Percentiles rank a stretch among this genome's conserved stretches.
Evolutionary conservation across 2,113 vertebrate species (phyloP).

Genomic region (Proteles cristata): DNA sequence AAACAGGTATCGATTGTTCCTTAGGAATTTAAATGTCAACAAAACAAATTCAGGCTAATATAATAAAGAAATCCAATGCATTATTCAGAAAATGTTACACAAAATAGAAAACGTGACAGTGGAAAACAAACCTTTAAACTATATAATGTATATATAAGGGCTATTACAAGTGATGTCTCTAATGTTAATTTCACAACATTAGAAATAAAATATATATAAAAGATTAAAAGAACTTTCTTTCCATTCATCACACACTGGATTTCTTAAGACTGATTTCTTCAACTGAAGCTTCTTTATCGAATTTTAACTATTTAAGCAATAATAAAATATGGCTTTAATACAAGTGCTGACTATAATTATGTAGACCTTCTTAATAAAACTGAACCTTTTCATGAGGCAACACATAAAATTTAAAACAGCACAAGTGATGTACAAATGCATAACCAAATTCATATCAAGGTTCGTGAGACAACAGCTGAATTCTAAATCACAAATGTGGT

Average conservation of each 20-base stretch:
- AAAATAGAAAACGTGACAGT: background rate
- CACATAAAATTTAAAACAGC: background rate
- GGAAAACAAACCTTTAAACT: background rate
- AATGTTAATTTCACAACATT: background rate
- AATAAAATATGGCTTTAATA: background rate
- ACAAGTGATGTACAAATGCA: background rate
- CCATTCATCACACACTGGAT: background rate
- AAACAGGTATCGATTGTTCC: background rate
- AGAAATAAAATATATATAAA: background rate
- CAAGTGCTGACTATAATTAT: background rate
- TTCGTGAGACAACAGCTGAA: background rate
- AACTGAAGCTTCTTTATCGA: background rate
- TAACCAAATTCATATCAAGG: background rate
- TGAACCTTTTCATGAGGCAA: background rate
- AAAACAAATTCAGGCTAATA: background rate
- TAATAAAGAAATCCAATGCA: background rate
- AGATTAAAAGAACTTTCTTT: background rate
- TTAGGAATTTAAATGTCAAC: background rate
- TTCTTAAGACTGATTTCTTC: background rate
- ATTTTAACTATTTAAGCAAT: background rate
- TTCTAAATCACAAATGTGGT: background rate
- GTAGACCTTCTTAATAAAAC: background rate
- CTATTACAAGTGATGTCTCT: background rate
- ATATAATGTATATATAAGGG: background rate
- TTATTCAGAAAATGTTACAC: background rate